Conservation (phyloP, 37 sponge, comb jelly and placozoan species). For the Oopsacas minuta region DNA sequence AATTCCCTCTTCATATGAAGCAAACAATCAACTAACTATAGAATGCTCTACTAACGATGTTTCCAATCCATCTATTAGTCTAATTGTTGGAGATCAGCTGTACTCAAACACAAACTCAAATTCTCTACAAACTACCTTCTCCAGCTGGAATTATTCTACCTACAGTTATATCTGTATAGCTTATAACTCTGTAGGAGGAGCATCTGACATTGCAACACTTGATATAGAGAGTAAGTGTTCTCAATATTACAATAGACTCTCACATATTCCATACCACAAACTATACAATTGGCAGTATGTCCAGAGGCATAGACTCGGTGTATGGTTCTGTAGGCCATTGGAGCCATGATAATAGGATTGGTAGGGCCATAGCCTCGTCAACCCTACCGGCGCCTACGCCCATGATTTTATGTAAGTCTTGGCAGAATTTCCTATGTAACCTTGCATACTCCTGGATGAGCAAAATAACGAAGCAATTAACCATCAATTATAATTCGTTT, state of each 20-base stretch:
- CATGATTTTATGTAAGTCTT: too few species aligned
- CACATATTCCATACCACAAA: not conserved
- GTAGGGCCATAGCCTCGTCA: too few species aligned
- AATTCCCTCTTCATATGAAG: not conserved
- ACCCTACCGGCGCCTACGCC: too few species aligned
- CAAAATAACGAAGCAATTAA: too few species aligned
- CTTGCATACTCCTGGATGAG: too few species aligned
- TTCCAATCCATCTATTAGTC: not conserved
- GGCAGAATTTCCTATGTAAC: too few species aligned
- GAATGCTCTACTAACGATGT: not conserved
- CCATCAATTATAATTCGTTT: too few species aligned
- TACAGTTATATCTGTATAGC: not conserved
- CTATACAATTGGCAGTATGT: not conserved
- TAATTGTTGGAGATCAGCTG: not conserved
- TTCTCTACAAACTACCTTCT: not conserved
- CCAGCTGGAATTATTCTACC: not conserved
- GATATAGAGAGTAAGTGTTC: not conserved
- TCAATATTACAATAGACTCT: not conserved
- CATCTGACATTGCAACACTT: not conserved
- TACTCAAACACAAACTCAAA: not conserved
- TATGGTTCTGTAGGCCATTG: too few species aligned
- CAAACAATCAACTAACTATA: not conserved
- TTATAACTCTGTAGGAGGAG: not conserved
- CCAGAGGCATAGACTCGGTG: too few species aligned
- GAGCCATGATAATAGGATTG: too few species aligned